A percentile compares a stretch with the other conserved stretches of the same genome.
These are phyloP conservation scores for Oncorhynchus masou DNA, from an alignment of 2,113 vertebrate genomes.

Conservation along the genomic window DNA sequence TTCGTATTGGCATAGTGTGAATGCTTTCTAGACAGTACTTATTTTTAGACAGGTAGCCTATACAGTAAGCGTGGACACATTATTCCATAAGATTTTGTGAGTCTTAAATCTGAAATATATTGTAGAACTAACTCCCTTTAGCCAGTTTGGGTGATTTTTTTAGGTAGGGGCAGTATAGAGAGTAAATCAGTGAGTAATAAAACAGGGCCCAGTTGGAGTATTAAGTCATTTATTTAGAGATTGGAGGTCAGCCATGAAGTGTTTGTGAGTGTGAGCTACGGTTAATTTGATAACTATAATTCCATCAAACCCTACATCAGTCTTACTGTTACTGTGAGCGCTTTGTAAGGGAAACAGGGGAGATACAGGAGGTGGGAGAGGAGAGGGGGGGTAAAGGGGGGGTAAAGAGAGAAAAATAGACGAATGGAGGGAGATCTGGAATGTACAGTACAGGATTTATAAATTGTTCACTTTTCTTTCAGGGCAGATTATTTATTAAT, in stretches of 20 bases:
- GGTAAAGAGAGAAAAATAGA: not conserved
- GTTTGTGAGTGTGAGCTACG: slow-evolving; percentile 31
- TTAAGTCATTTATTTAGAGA: slow-evolving; percentile 18
- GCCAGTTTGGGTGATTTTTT: too few species aligned
- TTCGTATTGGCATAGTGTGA: too few species aligned
- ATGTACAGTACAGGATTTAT: slow-evolving; percentile 19
- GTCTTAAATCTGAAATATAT: too few species aligned
- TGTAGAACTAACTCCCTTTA: too few species aligned
- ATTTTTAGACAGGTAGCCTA: too few species aligned
- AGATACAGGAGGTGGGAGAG: slow-evolving; percentile 3
- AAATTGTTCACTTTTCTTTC: slow-evolving; percentile 25
- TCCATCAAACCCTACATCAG: slow-evolving; percentile 33
- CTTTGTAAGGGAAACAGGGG: not conserved
- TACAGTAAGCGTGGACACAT: too few species aligned
- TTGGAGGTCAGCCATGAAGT: slow-evolving; percentile 26
- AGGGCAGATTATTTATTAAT: slow-evolving; percentile 37
- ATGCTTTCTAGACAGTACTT: too few species aligned
- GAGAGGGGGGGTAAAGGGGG: not conserved
- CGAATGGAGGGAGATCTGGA: not conserved
- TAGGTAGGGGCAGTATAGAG: too few species aligned
- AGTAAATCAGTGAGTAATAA: too few species aligned
- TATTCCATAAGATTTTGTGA: too few species aligned
- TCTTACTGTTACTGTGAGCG: slow-evolving; percentile 4
- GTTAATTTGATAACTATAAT: slow-evolving; percentile 44
- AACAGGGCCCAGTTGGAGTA: not conserved